phyloP scores from a whole-genome alignment of 2,888 invertebrate genomes.

The Apodemia mormo region DNA sequence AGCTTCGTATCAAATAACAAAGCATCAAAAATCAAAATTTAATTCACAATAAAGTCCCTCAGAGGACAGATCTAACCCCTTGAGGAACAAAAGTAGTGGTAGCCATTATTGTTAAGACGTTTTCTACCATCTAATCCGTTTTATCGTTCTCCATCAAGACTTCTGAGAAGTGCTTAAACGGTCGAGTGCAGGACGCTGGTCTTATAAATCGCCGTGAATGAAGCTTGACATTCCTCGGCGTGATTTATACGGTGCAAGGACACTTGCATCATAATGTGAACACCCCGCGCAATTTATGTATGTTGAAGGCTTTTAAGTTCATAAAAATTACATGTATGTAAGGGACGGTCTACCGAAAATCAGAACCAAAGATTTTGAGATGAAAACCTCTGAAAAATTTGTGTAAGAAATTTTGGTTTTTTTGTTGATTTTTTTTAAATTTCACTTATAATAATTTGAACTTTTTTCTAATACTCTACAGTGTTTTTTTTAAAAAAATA shows the following conservation, averaged over 20 bases:
- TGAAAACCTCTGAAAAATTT: too few relatives aligned
- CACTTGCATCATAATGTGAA: conserved; percentile 33
- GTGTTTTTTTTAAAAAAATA: too few relatives aligned
- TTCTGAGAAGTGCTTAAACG: background rate
- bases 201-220: conserved; percentile 70
- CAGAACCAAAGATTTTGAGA: too few relatives aligned
- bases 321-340: background rate
- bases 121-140: background rate
- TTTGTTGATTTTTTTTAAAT: too few relatives aligned
- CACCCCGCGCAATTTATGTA: background rate
- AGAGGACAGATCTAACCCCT: too few relatives aligned
- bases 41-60: too few relatives aligned
- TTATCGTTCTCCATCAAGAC: background rate
- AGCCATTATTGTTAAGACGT: background rate
- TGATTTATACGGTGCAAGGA: conserved; percentile 44
- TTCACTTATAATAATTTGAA: too few relatives aligned
- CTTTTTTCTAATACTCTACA: too few relatives aligned
- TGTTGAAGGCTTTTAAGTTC: background rate
- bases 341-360: too few relatives aligned
- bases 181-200: conserved; percentile 40
- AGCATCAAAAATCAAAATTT: too few relatives aligned
- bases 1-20: too few relatives aligned
- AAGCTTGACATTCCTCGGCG: conserved; percentile 57
- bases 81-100: background rate
- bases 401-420: too few relatives aligned